Conservation (phyloP, 2,888 invertebrate species). For the Cataglyphis albicans region DNA sequence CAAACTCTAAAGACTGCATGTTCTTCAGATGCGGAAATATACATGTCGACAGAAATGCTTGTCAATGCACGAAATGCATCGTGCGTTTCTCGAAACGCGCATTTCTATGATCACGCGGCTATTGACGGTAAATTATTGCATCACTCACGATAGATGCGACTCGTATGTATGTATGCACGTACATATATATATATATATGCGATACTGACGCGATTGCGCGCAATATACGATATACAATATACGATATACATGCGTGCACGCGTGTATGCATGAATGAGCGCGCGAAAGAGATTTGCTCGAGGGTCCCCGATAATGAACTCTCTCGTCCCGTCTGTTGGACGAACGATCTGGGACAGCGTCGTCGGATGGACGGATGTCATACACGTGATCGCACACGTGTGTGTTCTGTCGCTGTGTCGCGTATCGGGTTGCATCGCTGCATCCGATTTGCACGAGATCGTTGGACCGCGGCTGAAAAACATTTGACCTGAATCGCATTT, state of each 20-base stretch:
- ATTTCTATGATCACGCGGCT: conserved; percentile 10
- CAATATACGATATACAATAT: not conserved
- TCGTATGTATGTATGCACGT: not conserved
- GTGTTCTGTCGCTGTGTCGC: conserved; percentile 28
- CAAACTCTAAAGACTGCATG: not conserved
- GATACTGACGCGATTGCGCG: not conserved
- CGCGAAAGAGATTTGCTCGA: conserved; percentile 42
- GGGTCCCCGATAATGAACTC: conserved; percentile 60
- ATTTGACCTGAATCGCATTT: conserved; percentile 28
- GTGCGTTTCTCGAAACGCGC: conserved; percentile 1
- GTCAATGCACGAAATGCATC: not conserved
- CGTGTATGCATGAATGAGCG: not conserved
- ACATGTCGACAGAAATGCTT: conserved; percentile 5
- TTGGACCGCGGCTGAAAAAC: conserved; percentile 51
- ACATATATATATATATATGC: not conserved
- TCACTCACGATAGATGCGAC: conserved; percentile 25
- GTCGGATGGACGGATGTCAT: conserved; percentile 16
- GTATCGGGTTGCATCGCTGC: conserved; percentile 26
- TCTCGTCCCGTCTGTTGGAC: conserved; percentile 1
- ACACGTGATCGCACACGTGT: conserved; percentile 56
- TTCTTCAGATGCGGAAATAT: conserved; percentile 5
- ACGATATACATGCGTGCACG: not conserved
- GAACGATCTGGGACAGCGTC: conserved; percentile 28
- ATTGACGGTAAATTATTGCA: conserved; percentile 28
- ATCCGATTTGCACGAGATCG: conserved; percentile 52